Conservation (phyloP, 2,888 invertebrate species). For the Terebella lapidaria region DNA sequence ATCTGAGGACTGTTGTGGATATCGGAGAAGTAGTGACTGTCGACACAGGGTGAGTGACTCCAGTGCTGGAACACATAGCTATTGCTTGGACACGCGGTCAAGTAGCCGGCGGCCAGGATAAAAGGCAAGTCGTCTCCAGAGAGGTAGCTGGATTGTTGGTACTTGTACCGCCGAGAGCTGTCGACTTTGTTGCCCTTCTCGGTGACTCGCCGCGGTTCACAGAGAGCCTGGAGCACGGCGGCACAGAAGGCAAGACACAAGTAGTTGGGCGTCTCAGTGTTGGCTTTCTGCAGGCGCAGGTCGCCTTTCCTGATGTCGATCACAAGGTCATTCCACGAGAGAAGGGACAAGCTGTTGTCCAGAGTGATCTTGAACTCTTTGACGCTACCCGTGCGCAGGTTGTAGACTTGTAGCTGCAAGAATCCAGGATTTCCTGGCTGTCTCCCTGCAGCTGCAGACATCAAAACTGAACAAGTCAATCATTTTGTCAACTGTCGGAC, state of each 20-base stretch:
- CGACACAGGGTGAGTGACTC: conserved; percentile 1
- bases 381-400: not conserved
- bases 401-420: not conserved
- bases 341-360: not conserved
- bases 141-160: too few relatives aligned
- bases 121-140: conserved; percentile 28
- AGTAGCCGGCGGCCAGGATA: conserved; percentile 54
- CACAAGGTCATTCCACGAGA: too few relatives aligned
- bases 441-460: too few relatives aligned
- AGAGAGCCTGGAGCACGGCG: conserved; percentile 52
- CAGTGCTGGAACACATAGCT: not conserved
- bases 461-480: too few relatives aligned
- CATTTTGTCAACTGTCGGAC: too few relatives aligned
- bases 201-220: conserved; percentile 1
- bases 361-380: not conserved
- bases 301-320: conserved; percentile 1
- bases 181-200: not conserved
- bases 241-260: conserved; percentile 54
- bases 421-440: too few relatives aligned
- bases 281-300: not conserved
- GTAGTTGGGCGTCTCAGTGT: conserved; percentile 26
- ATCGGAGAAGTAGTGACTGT: not conserved
- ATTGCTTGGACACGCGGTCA: conserved; percentile 42
- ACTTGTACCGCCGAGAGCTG: not conserved
- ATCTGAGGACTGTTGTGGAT: too few relatives aligned